Conservation (phyloP, 1,140 invertebrate genomes). For the Apocrypta bakeri region DNA sequence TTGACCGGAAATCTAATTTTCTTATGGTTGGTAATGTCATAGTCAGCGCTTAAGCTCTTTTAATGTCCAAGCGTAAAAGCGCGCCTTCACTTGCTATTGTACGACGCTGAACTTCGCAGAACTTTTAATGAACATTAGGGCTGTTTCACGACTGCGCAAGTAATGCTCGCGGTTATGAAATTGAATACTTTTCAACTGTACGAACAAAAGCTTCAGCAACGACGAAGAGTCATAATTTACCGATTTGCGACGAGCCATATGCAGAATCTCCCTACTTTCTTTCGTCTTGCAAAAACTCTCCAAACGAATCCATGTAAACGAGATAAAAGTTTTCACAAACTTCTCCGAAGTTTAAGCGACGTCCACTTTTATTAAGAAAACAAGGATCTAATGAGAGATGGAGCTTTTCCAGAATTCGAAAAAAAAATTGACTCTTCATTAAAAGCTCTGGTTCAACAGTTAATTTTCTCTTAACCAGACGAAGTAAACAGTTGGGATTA, state of each 20-base stretch:
- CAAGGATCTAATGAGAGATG: not conserved
- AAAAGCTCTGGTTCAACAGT: not conserved
- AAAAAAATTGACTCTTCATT: not conserved
- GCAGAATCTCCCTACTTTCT: not conserved
- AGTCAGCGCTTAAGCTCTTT: not conserved
- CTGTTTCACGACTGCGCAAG: not conserved
- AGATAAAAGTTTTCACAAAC: not conserved
- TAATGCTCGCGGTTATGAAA: not conserved
- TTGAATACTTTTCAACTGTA: not conserved
- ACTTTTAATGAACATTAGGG: slow-evolving; percentile 4
- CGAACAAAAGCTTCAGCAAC: not conserved
- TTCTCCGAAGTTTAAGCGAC: no score
- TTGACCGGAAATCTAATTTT: not conserved
- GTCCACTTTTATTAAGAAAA: not conserved
- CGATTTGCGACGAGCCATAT: not conserved
- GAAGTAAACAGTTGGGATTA: not conserved
- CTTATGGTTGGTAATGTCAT: not conserved
- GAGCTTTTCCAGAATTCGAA: not conserved
- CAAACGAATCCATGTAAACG: not conserved
- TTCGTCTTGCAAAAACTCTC: no score
- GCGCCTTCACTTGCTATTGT: not conserved
- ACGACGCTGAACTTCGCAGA: not conserved
- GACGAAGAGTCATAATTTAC: not conserved
- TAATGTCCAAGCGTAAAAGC: not conserved
- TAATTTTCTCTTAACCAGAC: not conserved